phyloP scores from a whole-genome alignment of 2,113 vertebrate genomes.

The Climacteris rufus region DNA sequence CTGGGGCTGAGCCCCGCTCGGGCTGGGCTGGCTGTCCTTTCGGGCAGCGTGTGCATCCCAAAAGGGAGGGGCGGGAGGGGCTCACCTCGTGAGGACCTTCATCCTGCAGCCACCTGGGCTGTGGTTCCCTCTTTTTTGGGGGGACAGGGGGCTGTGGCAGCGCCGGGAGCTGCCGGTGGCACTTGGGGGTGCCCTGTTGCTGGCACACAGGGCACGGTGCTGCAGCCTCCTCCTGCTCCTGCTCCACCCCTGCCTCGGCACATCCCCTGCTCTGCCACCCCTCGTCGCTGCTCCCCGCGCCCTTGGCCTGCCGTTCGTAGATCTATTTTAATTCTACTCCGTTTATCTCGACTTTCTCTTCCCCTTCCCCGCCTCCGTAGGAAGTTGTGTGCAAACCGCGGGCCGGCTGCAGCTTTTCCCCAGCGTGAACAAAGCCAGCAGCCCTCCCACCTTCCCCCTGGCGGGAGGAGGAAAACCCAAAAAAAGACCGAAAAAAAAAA shows the following conservation, averaged over 20 bases:
- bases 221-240: background rate
- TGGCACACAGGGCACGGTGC: fast-evolving
- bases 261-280: too few relatives aligned
- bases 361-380: too few relatives aligned
- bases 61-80: background rate
- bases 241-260: fast-evolving
- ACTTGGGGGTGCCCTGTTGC: too few relatives aligned
- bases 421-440: background rate
- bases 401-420: background rate
- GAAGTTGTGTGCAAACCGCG: background rate
- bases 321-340: background rate
- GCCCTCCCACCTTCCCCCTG: background rate
- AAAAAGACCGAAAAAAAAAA: background rate
- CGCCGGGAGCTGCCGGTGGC: too few relatives aligned
- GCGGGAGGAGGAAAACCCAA: fast-evolving
- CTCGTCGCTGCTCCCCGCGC: background rate
- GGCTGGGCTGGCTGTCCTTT: background rate
- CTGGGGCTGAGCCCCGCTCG: too few relatives aligned
- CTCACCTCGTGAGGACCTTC: background rate
- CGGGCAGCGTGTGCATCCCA: fast-evolving
- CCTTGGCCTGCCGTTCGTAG: background rate
- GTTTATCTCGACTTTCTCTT: background rate
- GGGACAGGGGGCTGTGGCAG: too few relatives aligned
- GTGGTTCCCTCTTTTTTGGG: fast-evolving
- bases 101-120: background rate